These are phyloP conservation scores for Centrocercus urophasianus DNA, from an alignment of 2,113 vertebrate genomes.

Conservation along the genomic window DNA sequence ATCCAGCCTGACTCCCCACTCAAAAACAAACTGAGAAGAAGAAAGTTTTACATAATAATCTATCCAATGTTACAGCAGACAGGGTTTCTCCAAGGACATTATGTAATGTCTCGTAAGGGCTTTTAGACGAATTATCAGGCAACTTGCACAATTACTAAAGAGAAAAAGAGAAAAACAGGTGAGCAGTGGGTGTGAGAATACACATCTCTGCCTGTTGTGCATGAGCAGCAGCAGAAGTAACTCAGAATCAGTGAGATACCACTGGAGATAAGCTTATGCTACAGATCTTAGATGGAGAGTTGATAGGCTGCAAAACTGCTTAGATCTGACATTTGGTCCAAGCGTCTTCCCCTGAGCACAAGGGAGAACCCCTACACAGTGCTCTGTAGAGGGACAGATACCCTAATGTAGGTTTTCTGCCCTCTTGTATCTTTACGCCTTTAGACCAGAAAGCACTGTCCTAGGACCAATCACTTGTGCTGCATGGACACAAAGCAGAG, in stretches of 20 bases:
- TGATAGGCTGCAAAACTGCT: neutral
- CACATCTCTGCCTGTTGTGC: conserved; percentile 8
- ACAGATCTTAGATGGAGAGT: neutral
- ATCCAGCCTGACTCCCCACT: conserved; percentile 51
- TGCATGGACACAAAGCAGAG: neutral
- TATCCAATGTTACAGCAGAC: conserved; percentile 50
- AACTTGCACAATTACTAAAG: conserved; percentile 47
- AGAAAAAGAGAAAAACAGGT: conserved; percentile 62
- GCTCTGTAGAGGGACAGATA: neutral
- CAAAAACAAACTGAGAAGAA: conserved; percentile 50
- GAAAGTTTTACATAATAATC: conserved; percentile 53
- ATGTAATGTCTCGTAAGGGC: conserved; percentile 57
- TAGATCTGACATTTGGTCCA: neutral
- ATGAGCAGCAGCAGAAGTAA: neutral
- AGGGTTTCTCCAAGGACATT: conserved; percentile 40
- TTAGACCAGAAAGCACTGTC: neutral
- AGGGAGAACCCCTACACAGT: neutral
- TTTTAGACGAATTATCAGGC: conserved; percentile 62
- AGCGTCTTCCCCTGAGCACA: neutral
- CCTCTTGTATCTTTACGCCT: neutral
- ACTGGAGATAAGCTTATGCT: neutral
- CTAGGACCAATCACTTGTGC: neutral
- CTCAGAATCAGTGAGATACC: neutral
- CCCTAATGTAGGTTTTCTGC: neutral
- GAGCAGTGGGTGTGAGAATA: conserved; percentile 47